Evolutionary conservation across 2,797 vertebrate genomes (phyloP), one percentile per base, ranked within the genome.

Genomic region (Mionectes olivaceus): DNA sequence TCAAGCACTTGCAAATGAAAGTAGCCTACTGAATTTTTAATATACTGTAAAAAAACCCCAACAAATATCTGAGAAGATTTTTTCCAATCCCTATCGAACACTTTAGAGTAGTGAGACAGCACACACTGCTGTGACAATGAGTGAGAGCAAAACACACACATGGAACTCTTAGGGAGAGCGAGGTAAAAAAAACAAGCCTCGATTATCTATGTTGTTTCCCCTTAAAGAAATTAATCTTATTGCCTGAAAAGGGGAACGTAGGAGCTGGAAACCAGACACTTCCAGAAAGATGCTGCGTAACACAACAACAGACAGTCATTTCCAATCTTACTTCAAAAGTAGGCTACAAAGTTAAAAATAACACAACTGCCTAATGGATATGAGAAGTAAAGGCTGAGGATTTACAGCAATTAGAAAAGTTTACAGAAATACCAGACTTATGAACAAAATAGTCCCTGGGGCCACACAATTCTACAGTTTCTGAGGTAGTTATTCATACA

Each of bases 81-180:
- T 84, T 87, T 60, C 55, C 55, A 79, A 19, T 44, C 47, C 65
- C n/a, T 28, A 50, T 30, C 49, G 60, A 94, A 46, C 33, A 52
- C 16, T 71, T 37, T 7, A 65, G 5, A 63, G 46, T 1, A 73
- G 5, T 15, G 30, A 93, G 35, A 77, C 37, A 79, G 44, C 6
- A 69, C 5, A 9, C 33, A 53, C 27, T 47, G 43, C 56, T 2
- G 2, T 64, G 75, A 77, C 64, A 80, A 65, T 43, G 43, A 81
- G 71, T 4, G 16, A 68, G 5, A 86, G 39, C 19, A 89, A 63
- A 35, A 81, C 2, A 63, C 0, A 69, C 28, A 75, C 25, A 61
- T 0, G 9, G 52, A 65, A 68, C 5, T 68, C 83, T 17, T 0
- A 24, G 24, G n/a, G n/a, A 37, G 1, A 24, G 50, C 17, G 22